Evolutionary conservation across 2,888 invertebrate genomes (phyloP), one percentile per base, ranked within the genome.

Genomic region (Microctonus brassicae): DNA sequence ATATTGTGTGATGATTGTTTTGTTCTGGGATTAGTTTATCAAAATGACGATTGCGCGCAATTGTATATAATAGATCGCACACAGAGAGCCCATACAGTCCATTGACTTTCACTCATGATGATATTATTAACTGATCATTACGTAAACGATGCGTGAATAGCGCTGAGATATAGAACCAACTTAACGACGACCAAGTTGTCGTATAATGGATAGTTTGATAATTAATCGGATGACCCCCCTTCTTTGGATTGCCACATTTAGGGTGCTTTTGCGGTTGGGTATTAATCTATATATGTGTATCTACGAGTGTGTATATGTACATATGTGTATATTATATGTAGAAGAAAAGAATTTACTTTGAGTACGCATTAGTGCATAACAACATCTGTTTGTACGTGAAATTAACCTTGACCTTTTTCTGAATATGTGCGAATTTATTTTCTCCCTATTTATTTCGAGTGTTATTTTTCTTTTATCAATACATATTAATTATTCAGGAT

Each of bases 111-210:
- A 58, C 52, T 70, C 52, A 65, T 60, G 62, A 73, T 78, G 79
- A 81, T 79, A 76, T 85, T 84, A 83, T 84, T 85, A 83, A 80
- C 78, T 75, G 77, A 79, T 78, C 78, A 76, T 82, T 80, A 78
- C 80, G 84, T 82, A 86, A 77, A 84, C 84, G 84, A 85, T 78
- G 83, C 83, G 82, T 84, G 84, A 86, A 86, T 86, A 79, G n/a
- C n/a, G 81, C 70, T 82, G 82, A 85, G 83, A 81, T 79, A 81
- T 72, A 73, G 39, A 24, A 20, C 26, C n/a, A n/a, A n/a, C n/a
- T n/a, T n/a, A 33, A 68, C 55, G 9, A 1, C 22, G 34, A 34
- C 13, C 34, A 29, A 58, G 33, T 34, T 60, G 29, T 33, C 26
- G 26, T 67, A 80, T 78, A 75, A 82, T 81, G 80, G 81, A 82